These are phyloP conservation scores for Anticlea derivata DNA, from an alignment of 2,888 invertebrate species.

Conservation along the genomic window DNA sequence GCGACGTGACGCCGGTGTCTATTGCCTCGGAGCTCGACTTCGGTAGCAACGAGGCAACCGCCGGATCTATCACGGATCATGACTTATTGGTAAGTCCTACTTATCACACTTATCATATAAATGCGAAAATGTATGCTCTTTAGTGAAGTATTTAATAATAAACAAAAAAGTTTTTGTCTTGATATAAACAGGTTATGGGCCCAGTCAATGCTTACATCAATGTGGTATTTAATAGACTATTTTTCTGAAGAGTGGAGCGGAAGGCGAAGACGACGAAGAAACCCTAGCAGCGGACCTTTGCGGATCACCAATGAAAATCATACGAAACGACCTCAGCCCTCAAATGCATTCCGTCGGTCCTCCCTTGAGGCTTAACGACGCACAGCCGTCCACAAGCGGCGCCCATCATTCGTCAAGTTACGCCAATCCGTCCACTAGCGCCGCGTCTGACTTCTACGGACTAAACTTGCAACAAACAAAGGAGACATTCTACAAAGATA, in stretches of 20 bases:
- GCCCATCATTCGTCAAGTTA: slow-evolving; percentile 52
- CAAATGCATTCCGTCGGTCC: slow-evolving; percentile 39
- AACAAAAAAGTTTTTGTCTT: too few relatives aligned
- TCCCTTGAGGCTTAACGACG: slow-evolving; percentile 42
- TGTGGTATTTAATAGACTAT: too few relatives aligned
- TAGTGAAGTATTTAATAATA: too few relatives aligned
- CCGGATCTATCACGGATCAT: slow-evolving; percentile 85
- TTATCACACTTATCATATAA: too few relatives aligned
- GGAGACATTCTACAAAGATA: slow-evolving; percentile 68
- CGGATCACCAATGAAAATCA: slow-evolving; percentile 62
- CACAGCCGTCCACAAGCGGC: slow-evolving; percentile 55
- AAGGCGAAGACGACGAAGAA: slow-evolving; percentile 84
- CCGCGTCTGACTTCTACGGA: slow-evolving; percentile 59
- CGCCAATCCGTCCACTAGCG: slow-evolving; percentile 54
- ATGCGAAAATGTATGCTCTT: too few relatives aligned
- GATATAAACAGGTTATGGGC: neutral
- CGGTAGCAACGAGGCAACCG: slow-evolving; percentile 87
- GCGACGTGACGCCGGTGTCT: slow-evolving; percentile 88
- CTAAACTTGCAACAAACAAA: slow-evolving; percentile 67
- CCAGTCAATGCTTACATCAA: too few relatives aligned
- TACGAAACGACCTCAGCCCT: slow-evolving; percentile 67
- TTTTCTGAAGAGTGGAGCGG: slow-evolving; percentile 61
- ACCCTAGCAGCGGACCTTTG: slow-evolving; percentile 82
- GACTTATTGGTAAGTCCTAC: slow-evolving; percentile 81
- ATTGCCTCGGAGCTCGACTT: slow-evolving; percentile 85